Conservation (phyloP, 1,140 invertebrate species). For the Cyclargus thomasi region DNA sequence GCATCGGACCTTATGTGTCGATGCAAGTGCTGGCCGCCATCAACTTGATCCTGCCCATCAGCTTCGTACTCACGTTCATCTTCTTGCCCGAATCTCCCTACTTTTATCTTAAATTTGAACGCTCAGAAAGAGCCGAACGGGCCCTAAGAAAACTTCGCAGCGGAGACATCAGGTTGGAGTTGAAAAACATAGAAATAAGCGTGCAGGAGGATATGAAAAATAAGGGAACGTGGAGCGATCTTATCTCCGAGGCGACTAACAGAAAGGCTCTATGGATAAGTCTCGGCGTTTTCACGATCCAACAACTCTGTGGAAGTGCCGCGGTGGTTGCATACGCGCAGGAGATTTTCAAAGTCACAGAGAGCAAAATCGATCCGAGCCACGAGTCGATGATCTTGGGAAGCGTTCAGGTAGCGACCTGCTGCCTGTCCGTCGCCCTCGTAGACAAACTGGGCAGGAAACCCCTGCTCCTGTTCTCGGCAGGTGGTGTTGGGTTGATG, state of each 20-base stretch:
- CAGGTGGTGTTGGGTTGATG: constrained; percentile 73
- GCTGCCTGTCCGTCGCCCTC: constrained; percentile 77
- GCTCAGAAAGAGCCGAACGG: constrained; percentile 68
- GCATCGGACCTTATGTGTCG: constrained; percentile 78
- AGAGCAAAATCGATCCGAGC: constrained; percentile 65
- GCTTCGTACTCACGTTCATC: constrained; percentile 74
- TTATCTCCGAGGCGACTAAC: constrained; percentile 78
- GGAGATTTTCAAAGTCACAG: constrained; percentile 79
- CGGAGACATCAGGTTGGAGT: constrained; percentile 77
- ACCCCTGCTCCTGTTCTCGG: constrained; percentile 80
- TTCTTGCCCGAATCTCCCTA: constrained; percentile 79
- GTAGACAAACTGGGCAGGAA: constrained; percentile 84
- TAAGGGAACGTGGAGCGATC: constrained; percentile 74
- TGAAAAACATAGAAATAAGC: constrained; percentile 78
- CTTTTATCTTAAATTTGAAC: constrained; percentile 74
- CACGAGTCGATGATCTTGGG: constrained; percentile 80
- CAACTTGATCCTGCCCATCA: constrained; percentile 75
- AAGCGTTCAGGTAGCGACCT: constrained; percentile 79
- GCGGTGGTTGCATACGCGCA: constrained; percentile 85
- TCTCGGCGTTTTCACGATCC: constrained; percentile 80
- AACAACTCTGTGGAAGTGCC: constrained; percentile 85
- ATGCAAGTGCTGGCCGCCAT: constrained; percentile 76
- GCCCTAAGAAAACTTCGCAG: constrained; percentile 74
- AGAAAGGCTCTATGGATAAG: constrained; percentile 79
- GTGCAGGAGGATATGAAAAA: constrained; percentile 76